Base-by-base conservation (phyloP, 2,113 vertebrate species). In the Eonycteris spelaea region DNA sequence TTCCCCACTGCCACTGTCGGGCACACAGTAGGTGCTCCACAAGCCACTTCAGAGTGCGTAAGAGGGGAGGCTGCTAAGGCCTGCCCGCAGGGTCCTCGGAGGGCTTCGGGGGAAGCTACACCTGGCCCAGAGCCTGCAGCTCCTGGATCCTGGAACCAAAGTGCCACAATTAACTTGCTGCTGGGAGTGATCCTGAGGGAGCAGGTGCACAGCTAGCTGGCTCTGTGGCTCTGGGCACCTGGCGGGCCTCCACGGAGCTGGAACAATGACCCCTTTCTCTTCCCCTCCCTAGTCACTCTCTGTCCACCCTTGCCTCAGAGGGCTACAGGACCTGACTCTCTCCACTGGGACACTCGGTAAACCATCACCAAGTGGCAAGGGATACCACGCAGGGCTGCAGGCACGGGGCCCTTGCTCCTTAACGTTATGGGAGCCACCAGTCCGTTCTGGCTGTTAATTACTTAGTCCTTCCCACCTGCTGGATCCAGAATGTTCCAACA, bases 231-330 rank as follows among this genome's bases (percentile, higher is more conserved):
- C 79, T 22, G 73, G 80, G 90, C 59, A n/a, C 67, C 89, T 45
- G 53, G 48, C 1, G 26, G 28, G 43, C 70, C 48, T n/a, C 43
- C 21, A 2, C 0, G 18, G 30, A 4, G 43, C 85, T 6, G 18
- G 14, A 79, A 93, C 95, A 84, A 91, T 7, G 61, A 3, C 18
- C 55, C 83, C 51, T 61, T 79, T 83, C 84, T 78, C 33, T 26
- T 11, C 7, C 22, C 55, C 14, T 65, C 26, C 63, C 78, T 15
- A 7, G 1, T 61, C 40, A 55, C 65, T 71, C 57, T 55, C 21
- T 2, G 5, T 7, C 24, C n/a, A 8, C 1, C 30, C 35, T 7
- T 28, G 75, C 82, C 67, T 35, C 7, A 7, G 0, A 59, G 48
- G 19, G 14, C 71, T 4, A 11, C 0, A 1, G 87, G 53, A 43